Percentiles rank a stretch among this genome's conserved stretches.
phyloP scores from a whole-genome alignment of 2,888 invertebrate genomes.

The Halictus ligatus region DNA sequence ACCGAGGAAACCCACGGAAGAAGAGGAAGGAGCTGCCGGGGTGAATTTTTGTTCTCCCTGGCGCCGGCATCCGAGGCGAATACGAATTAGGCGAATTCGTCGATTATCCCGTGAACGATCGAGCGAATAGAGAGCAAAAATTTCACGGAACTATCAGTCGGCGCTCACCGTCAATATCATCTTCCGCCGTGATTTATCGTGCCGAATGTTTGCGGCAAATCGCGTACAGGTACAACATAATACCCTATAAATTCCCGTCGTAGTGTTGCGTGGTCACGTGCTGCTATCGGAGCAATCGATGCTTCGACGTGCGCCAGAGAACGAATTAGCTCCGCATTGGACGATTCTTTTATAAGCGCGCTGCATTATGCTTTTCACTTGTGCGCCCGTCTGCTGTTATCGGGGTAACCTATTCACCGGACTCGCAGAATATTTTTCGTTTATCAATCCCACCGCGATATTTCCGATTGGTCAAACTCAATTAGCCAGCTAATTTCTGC shows the following conservation, averaged over 20 bases:
- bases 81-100: conserved; percentile 31
- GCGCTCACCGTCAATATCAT: conserved; percentile 57
- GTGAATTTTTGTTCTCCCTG: conserved; percentile 28
- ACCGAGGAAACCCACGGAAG: background rate
- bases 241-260: conserved; percentile 53
- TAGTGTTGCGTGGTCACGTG: conserved; percentile 46
- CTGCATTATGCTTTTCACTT: background rate
- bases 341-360: background rate
- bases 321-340: conserved; percentile 10
- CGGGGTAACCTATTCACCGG: background rate
- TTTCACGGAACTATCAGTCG: background rate
- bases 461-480: background rate
- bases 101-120: conserved; percentile 6
- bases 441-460: background rate
- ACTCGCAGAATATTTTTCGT: background rate
- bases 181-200: conserved; percentile 50
- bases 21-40: conserved; percentile 8
- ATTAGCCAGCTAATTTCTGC: background rate
- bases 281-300: conserved; percentile 47
- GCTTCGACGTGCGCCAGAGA: conserved; percentile 28
- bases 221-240: conserved; percentile 48
- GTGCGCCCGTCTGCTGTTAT: background rate
- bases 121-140: background rate
- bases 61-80: conserved; percentile 14
- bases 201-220: conserved; percentile 44